phyloP scores from a whole-genome alignment of 1,140 invertebrate species.

The Caenorhabditis latens region DNA sequence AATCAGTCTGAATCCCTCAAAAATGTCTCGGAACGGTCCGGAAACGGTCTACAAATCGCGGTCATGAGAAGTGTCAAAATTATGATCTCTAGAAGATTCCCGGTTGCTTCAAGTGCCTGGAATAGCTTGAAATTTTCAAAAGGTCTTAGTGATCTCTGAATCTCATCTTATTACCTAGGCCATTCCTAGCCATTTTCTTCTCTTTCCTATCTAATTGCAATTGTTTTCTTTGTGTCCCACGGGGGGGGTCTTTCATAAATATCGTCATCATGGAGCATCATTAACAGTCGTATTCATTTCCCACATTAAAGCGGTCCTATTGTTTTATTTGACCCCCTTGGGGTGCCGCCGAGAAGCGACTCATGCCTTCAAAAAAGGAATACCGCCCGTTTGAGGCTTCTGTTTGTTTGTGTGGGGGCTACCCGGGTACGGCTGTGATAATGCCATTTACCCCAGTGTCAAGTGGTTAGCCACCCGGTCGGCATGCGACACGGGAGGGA shows the following conservation, averaged over 20 bases:
- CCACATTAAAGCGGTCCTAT: not conserved
- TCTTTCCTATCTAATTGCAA: not conserved
- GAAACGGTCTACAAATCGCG: no score
- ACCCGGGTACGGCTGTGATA: not conserved
- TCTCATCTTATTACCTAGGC: no score
- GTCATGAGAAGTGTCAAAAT: no score
- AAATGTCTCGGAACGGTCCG: no score
- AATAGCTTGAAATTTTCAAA: no score
- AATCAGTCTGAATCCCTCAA: no score
- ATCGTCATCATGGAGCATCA: no score
- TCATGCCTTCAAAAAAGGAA: not conserved
- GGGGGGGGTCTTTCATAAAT: no score
- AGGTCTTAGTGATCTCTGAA: no score
- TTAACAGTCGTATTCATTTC: constrained; percentile 3
- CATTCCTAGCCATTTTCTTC: no score
- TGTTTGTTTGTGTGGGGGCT: not conserved
- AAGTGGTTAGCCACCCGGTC: not conserved
- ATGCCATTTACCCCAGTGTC: not conserved
- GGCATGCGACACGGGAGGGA: not conserved
- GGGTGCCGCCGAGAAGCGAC: not conserved
- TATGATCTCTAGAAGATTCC: no score
- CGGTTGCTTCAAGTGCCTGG: no score
- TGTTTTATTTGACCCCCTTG: not conserved
- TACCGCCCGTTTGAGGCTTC: not conserved
- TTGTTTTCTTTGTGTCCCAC: not conserved